These are phyloP conservation scores for Zapus hudsonius DNA, from an alignment of 2,113 vertebrate genomes.

Conservation along the genomic window DNA sequence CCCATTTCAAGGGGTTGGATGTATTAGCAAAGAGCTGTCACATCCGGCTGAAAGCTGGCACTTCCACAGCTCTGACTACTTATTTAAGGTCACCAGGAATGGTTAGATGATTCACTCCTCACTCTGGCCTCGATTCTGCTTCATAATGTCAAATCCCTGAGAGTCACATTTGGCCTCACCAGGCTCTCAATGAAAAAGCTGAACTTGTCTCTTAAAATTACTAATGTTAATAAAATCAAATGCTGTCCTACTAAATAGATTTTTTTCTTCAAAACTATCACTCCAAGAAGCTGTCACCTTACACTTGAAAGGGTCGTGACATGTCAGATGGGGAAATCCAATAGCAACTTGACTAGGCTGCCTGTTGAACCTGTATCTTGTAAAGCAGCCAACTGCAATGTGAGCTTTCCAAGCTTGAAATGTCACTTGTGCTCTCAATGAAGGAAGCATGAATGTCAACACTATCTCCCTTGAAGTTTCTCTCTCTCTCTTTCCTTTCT, in stretches of 20 bases:
- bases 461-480: not conserved
- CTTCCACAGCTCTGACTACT: not conserved
- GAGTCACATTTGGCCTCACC: not conserved
- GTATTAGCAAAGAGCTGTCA: not conserved
- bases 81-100: not conserved
- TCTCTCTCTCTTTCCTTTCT: no score
- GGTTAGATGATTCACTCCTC: not conserved
- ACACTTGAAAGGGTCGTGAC: not conserved
- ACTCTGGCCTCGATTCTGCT: no score
- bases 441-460: not conserved
- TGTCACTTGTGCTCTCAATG: not conserved
- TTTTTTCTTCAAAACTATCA: not conserved
- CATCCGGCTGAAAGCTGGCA: not conserved
- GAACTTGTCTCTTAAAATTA: constrained; percentile 10
- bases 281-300: not conserved
- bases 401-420: not conserved
- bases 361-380: not conserved
- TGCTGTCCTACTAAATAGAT: not conserved
- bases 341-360: not conserved
- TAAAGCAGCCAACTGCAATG: not conserved
- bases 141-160: not conserved
- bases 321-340: not conserved
- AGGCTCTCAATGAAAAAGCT: not conserved
- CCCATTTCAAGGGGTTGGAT: not conserved
- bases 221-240: not conserved